Base-by-base conservation (phyloP, 2,113 vertebrate species). In the Pogonocichla stellata region DNA sequence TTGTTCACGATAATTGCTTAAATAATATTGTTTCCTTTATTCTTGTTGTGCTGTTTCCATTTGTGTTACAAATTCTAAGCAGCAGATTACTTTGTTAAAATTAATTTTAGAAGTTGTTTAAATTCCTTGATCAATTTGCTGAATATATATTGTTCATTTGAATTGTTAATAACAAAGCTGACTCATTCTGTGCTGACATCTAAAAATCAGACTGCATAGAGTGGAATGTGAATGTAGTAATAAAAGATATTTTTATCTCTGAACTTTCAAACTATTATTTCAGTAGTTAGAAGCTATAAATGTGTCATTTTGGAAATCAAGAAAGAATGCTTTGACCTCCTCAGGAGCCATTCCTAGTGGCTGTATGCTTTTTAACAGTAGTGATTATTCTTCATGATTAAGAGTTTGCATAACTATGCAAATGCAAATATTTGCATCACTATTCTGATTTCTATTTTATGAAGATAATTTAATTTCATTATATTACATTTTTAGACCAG, bases 231-330 rank as follows among this genome's bases (percentile, higher is more conserved):
- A 84, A 42, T 60, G 60, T 40, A 64, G 31, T 58, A 94, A 87
- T 94, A 89, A 91, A 96, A 85, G 77, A 40, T 62, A 36, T 57
- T 86, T n/a, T 86, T 80, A 54, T 57, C 45, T 93, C 51, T 84
- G 75, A 86, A 86, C 72, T 84, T 74, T 48, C 14, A 64, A 56
- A 57, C 47, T 1, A 33, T 79, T 51, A 38, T 69, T 75, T 82
- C 65, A 86, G 56, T 79, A 80, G 24, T 53, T 77, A 71, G 81
- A 88, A 91, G 45, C 23, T 71, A 45, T 66, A 74, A 83, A 43
- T 67, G 20, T 47, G 14, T 94, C 42, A 29, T 81, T 87, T 60
- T 58, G 19, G 40, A 74, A 89, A 89, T 78, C 33, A 50, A 54
- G 64, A 62, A 45, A 36, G 45, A 65, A 61, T 57, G 26, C 22